Percentiles rank a stretch among this genome's conserved stretches.
Conservation (phyloP, 2,797 vertebrate genomes). For the Aeoliscus strigatus region DNA sequence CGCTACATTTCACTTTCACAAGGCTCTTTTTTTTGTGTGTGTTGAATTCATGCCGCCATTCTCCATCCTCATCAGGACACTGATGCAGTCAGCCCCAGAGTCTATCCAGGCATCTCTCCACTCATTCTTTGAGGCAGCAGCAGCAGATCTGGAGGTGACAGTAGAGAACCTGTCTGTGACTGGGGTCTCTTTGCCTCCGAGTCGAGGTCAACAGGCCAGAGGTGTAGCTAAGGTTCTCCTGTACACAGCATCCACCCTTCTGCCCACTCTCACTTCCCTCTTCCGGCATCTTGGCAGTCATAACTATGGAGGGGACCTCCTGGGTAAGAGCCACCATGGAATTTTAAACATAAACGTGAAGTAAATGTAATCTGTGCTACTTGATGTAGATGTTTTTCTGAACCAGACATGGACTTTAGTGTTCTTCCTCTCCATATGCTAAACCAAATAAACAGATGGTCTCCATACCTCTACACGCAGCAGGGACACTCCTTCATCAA, state of each 20-base stretch:
- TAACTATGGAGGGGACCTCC: constrained; percentile 81
- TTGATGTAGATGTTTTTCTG: no score
- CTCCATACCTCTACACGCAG: constrained; percentile 25
- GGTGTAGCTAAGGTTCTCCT: constrained; percentile 82
- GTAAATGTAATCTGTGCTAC: no score
- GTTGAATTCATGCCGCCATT: background rate
- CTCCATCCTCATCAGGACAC: constrained; percentile 77
- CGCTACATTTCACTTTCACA: background rate
- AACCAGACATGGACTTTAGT: constrained; percentile 4
- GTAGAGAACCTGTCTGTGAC: constrained; percentile 80
- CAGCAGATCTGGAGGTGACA: constrained; percentile 85
- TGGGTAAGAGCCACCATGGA: constrained; percentile 71
- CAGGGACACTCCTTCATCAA: constrained; percentile 14
- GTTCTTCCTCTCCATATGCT: constrained; percentile 11
- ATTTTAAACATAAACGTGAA: no score
- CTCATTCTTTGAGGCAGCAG: constrained; percentile 85
- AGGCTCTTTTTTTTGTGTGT: background rate
- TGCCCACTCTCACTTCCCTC: constrained; percentile 87
- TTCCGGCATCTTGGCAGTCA: constrained; percentile 87
- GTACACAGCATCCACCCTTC: constrained; percentile 83
- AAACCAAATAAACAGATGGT: constrained; percentile 37
- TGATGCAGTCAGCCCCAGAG: constrained; percentile 82
- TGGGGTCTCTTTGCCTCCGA: constrained; percentile 79
- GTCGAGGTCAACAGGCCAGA: constrained; percentile 74
- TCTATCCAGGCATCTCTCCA: constrained; percentile 77